Conservation (phyloP, 2,113 vertebrate species). For the Pimephales promelas region DNA sequence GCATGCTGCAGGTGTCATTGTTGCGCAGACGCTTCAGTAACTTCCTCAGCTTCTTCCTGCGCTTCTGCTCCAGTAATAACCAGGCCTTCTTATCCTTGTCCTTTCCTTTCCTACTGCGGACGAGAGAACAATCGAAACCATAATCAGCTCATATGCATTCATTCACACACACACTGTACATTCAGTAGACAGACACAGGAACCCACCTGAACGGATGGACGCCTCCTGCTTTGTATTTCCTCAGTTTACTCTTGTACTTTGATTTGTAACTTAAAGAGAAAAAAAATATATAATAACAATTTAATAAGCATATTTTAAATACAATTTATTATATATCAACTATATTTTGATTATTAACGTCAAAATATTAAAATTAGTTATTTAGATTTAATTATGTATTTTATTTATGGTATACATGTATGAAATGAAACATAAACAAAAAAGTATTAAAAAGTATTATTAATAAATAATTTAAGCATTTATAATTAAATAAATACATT, state of each 20-base stretch:
- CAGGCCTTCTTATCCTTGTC: conserved; percentile 87
- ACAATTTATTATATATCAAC: too few species aligned
- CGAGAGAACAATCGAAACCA: background rate
- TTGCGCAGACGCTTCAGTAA: conserved; percentile 87
- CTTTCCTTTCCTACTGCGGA: conserved; percentile 76
- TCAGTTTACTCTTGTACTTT: conserved; percentile 86
- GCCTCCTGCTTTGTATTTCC: conserved; percentile 75
- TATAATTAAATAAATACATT: background rate
- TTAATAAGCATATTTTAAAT: too few species aligned
- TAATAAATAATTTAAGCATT: too few species aligned
- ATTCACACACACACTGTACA: too few species aligned
- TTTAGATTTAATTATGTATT: too few species aligned
- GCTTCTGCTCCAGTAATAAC: conserved; percentile 89
- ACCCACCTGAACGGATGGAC: conserved; percentile 89
- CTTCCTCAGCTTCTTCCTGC: conserved; percentile 94
- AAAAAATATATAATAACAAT: conserved; percentile 6
- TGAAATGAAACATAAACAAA: too few species aligned
- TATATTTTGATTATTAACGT: too few species aligned
- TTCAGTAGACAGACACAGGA: background rate
- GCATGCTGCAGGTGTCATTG: conserved; percentile 92
- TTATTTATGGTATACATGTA: too few species aligned
- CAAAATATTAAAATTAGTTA: too few species aligned
- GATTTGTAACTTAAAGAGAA: conserved; percentile 82
- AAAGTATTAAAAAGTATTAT: too few species aligned
- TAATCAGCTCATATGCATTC: background rate